Evolutionary conservation across 35 echinoderm and acorn worm species (phyloP), one percentile per base, ranked within the genome.

Genomic region (Antedon bifida): DNA sequence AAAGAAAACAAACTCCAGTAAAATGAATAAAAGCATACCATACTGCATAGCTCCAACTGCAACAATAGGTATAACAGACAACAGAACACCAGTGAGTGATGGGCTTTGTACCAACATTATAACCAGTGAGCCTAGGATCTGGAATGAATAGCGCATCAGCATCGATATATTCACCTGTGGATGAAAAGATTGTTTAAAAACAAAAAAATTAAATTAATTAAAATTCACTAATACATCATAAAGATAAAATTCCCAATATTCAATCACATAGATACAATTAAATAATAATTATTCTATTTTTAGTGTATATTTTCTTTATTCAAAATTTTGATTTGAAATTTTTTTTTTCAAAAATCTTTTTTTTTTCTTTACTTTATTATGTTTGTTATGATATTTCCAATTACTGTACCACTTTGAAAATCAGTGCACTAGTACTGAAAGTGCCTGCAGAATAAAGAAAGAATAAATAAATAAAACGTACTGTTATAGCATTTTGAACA

Each of bases 131-230:
- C 88, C 95, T 36, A 90, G 30, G 31, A 91, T 92, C 86, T 99
- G 90, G 75, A 99, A 90, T 30, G 82, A 34, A 75, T 99, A 99
- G 32, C 95, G 75, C 9, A 99, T 73, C 39, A 99, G 38, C 95
- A 99, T 99, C 1, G 94, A 92, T 44, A 99, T 86, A 77, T 99
- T 97, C n/a, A 92, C 95, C 95, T 99, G 82, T 30, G 73, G 79
- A 75, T 19, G 13, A 30, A 81, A 42, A 82, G 33, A 79, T 34
- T 30, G 17, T 30, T n/a, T n/a, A n/a, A n/a, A n/a, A n/a, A n/a
- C 19, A 23, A 80, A 30, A 87, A 81, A 36, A 36, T 23, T 13
- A 29, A 30, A 82, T 13, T n/a, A n/a, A n/a, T n/a, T n/a, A n/a
- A n/a, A n/a, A n/a, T n/a, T n/a, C 9, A 23, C 39, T 82, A 36